Evolutionary conservation across 2,888 invertebrate genomes (phyloP), one percentile per base, ranked within the genome.

Genomic region (Cephus rjabovi): DNA sequence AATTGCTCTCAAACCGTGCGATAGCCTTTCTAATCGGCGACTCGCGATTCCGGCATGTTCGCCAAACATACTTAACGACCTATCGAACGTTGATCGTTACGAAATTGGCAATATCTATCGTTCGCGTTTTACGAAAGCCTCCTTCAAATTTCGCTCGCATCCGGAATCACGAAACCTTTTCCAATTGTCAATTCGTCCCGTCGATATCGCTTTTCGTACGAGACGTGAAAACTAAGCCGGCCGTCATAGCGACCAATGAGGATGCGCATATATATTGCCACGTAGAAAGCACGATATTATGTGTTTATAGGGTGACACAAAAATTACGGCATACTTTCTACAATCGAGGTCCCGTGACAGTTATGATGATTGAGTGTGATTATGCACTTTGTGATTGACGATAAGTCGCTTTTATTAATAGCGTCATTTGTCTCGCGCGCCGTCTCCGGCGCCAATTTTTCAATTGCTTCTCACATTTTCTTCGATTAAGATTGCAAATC

Each of bases 201-300:
- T 9, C 56, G 6, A 9, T 23, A 23, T 23, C 23, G 56, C 56
- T 1, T 23, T 9, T 56, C 56, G 56, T 23, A 56, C 23, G 56
- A 23, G 23, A 9, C 56, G 2, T 56, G 56, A 56, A 23, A 56
- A 23, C 56, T 23, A 56, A 56, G 23, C 56, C 9, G 9, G 56
- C 9, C 56, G 9, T 56, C 56, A 23, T 23, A 56, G 9, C 56
- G 56, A 56, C 56, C 56, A 15, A 23, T 23, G 56, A 56, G 56
- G 56, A 56, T 56, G 56, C 56, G 23, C 23, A 23, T 23, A 3
- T 15, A 23, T 23, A 3, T 56, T 37, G 12, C 37, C 79, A 79
- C 78, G 79, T 80, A 82, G 82, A 82, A 81, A 82, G 79, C 80
- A 76, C 77, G 78, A 77, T 78, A 82, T 83, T 81, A 83, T 77